Evolutionary conservation across 2,888 invertebrate genomes (phyloP).

Genomic region (Eucriotettix oculatus): DNA sequence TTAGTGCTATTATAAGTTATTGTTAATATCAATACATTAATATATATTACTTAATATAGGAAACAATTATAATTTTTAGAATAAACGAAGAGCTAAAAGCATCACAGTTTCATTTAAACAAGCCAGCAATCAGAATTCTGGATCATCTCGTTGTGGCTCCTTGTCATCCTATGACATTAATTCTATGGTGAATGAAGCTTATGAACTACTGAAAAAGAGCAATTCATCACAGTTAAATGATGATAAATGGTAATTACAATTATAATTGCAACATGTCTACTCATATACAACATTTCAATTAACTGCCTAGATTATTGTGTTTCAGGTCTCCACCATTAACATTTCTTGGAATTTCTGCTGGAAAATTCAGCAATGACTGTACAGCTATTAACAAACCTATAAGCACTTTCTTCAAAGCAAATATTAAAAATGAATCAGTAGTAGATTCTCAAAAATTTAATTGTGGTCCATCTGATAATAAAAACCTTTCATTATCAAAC

Average conservation of each 20-base stretch:
- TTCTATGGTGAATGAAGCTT: background rate
- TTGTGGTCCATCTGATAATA: too few relatives aligned
- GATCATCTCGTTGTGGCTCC: conserved; percentile 41
- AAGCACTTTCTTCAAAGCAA: conserved; percentile 37
- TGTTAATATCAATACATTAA: conserved; percentile 7
- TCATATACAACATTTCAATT: background rate
- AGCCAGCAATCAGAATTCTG: background rate
- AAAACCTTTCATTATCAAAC: too few relatives aligned
- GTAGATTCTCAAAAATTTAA: too few relatives aligned
- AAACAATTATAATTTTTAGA: conserved; percentile 33
- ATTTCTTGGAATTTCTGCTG: conserved; percentile 59
- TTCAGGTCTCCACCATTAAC: conserved; percentile 39
- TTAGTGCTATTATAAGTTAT: too few relatives aligned
- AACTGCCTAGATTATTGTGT: conserved; percentile 1
- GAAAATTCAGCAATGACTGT: conserved; percentile 44
- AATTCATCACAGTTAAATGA: background rate
- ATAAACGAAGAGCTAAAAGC: conserved; percentile 60
- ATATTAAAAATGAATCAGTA: conserved; percentile 1
- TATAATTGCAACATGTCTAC: background rate
- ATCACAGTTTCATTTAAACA: conserved; percentile 57
- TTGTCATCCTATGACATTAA: conserved; percentile 39
- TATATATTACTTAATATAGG: background rate
- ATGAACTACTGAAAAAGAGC: background rate
- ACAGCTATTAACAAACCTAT: conserved; percentile 21
- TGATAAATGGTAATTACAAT: background rate